phyloP scores from a whole-genome alignment of 1,140 invertebrate genomes.

The Araneus ventricosus region DNA sequence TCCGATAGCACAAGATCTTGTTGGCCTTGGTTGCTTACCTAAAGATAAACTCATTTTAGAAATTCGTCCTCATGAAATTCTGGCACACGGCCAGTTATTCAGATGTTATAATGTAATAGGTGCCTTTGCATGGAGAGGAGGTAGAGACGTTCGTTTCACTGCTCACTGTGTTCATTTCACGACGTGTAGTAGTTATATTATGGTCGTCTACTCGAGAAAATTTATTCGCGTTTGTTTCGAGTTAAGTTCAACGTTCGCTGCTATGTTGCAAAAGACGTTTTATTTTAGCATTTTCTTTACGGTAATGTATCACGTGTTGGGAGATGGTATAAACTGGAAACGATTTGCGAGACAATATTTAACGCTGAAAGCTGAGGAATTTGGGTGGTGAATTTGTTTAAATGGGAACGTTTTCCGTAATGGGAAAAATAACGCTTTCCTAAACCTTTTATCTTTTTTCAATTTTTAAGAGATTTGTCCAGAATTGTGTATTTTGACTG shows the following conservation, averaged over 20 bases:
- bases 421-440: too few species aligned
- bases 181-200: constrained; percentile 32
- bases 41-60: constrained; percentile 41
- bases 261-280: neutral
- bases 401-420: too few species aligned
- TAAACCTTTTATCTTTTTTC: too few species aligned
- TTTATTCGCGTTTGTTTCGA: constrained; percentile 44
- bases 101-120: constrained; percentile 55
- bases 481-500: too few species aligned
- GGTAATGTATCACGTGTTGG: neutral
- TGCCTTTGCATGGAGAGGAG: neutral
- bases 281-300: neutral
- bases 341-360: neutral
- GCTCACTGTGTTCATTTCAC: constrained; percentile 7
- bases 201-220: constrained; percentile 30
- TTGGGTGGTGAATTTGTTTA: neutral
- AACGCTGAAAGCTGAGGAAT: neutral
- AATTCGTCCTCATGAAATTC: constrained; percentile 43
- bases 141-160: constrained; percentile 12
- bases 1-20: constrained; percentile 9
- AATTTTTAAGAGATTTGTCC: too few species aligned
- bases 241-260: neutral
- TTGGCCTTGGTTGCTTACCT: constrained; percentile 24
- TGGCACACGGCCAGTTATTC: constrained; percentile 38
- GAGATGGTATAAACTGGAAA: neutral